Evolutionary conservation across 2,888 invertebrate species (phyloP), one percentile per base, ranked within the genome.

Genomic region (Lochmaea crataegi): DNA sequence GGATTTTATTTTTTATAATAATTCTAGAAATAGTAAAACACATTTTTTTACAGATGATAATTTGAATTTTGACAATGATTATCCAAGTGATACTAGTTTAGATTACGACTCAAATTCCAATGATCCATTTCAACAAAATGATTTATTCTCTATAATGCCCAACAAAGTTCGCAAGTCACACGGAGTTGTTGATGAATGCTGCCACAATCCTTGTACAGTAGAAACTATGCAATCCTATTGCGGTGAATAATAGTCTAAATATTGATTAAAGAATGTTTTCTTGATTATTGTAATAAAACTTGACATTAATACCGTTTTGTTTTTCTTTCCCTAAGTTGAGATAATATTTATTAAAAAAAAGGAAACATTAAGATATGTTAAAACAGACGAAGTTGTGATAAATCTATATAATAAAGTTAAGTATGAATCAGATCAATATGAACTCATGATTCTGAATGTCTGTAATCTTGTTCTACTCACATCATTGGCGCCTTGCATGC

Each of bases 141-240:
- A 18, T 56, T 56, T 32, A 32, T 3, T 14, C 9, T 60, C 60
- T 32, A 6, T 60, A 14, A n/a, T 60, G n/a, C 60, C n/a, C 38
- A 60, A 32, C 32, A 60, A 60, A 32, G 32, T 60, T 22, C 38
- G 32, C 4, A 60, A 60, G 26, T 60, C 38, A 9, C 11, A 4
- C 32, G 60, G 60, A 32, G n/a, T 32, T n/a, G 32, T 32, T 26
- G n/a, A 60, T 3, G 60, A 60, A 60, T 60, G 60, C 12, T 60
- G 60, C 14, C 9, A 60, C 32, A 60, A 60, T 32, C 32, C 60
- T 5, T 60, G 60, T 60, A 60, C 60, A 26, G 5, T 14, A 26
- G 60, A 60, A 14, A 32, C 26, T n/a, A 22, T 60, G 60, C 18
- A 11, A 14, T 0, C 18, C 10, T 60, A 60, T 32, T 60, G 60